These are phyloP conservation scores for Elanoides forficatus DNA, from an alignment of 2,113 vertebrate species.

Conservation along the genomic window DNA sequence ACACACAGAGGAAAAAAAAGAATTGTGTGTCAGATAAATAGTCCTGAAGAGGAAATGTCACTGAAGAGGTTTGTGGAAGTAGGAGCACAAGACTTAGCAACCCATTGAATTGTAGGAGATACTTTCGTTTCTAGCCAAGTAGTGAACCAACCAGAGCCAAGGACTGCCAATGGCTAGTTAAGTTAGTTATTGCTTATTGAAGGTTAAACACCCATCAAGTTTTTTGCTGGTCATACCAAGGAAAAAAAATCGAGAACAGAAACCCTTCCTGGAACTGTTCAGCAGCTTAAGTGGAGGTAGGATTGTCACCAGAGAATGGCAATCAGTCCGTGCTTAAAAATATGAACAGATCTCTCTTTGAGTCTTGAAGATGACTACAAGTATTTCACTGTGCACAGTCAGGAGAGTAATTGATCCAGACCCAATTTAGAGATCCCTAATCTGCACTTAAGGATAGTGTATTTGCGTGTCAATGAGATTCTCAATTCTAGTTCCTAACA, in stretches of 20 bases:
- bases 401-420: neutral
- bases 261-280: neutral
- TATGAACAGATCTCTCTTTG: neutral
- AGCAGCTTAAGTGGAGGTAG: neutral
- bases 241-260: neutral
- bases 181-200: neutral
- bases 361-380: neutral
- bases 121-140: neutral
- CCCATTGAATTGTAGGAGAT: neutral
- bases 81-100: neutral
- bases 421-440: neutral
- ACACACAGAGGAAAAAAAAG: neutral
- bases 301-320: neutral
- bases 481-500: neutral
- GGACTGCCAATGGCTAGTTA: neutral
- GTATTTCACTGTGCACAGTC: neutral
- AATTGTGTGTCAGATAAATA: neutral
- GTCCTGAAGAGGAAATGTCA: conserved; percentile 9
- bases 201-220: neutral
- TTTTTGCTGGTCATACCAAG: neutral
- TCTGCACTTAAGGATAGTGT: neutral
- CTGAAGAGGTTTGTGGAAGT: neutral
- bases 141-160: neutral
- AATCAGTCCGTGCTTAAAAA: neutral
- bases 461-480: neutral